Evolutionary conservation across 2,888 invertebrate genomes (phyloP), one percentile per base, ranked within the genome.

Genomic region (Amphipyra berbera): DNA sequence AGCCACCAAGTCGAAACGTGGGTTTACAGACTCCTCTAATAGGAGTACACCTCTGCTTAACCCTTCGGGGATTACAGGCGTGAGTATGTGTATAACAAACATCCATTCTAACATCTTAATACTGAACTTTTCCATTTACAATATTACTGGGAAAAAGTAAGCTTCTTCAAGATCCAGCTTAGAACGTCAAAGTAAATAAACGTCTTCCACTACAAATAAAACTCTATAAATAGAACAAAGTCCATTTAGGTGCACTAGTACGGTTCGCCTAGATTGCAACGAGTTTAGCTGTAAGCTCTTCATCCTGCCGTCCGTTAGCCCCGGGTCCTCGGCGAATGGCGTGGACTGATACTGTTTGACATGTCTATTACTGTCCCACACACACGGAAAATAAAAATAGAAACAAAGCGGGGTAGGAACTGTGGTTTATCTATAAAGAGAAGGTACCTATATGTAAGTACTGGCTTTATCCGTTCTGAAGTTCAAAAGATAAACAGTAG

Each of bases 231-330:
- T 40, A 67, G 30, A 4, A 15, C 21, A 15, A 38, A 35, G 50
- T 55, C 27, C 46, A 60, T 67, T 38, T 60, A 60, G 54, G 33
- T 59, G 50, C 53, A 73, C n/a, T 66, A 68, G 55, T 15, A 30
- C 15, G 45, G 40, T 12, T 42, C 4, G 38, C 30, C 35, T 46
- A 12, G 64, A 70, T 75, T 69, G 75, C 50, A 57, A 46, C 40
- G 69, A 69, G 70, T 54, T 63, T 50, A 63, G 27, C 27, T 38
- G 33, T 70, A 71, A 71, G 75, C 70, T 40, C 30, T 33, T 56
- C 33, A 47, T 62, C 42, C 47, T 27, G 27, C 12, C 21, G 60
- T 37, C 14, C 8, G 50, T 46, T 14, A 35, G 54, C 15, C 15
- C 30, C 6, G 30, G 40, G 67, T 30, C 13, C 56, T 38, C 13